Conservation (phyloP, 2,888 invertebrate species). For the Seladonia tumulorum region DNA sequence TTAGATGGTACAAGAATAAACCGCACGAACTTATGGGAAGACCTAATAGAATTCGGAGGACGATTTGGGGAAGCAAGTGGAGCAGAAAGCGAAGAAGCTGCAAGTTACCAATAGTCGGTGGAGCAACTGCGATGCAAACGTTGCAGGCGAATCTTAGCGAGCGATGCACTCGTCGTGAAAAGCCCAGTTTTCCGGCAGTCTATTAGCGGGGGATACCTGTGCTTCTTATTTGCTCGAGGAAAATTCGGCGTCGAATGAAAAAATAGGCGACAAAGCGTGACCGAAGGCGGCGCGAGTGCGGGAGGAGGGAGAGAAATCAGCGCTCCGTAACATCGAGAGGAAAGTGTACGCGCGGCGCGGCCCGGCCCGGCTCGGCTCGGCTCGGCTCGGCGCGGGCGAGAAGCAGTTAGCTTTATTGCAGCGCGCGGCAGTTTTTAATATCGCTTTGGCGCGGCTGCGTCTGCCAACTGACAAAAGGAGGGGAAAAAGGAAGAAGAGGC, state of each 20-base stretch:
- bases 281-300: background rate
- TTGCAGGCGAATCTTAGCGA: background rate
- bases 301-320: constrained; percentile 20
- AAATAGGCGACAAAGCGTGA: constrained; percentile 15
- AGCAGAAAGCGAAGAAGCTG: background rate
- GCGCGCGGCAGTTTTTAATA: constrained; percentile 81
- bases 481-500: constrained; percentile 74
- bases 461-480: constrained; percentile 81
- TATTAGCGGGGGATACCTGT: background rate
- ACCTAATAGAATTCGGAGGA: too few relatives aligned
- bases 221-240: background rate
- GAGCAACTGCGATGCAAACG: background rate
- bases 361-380: too few relatives aligned
- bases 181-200: background rate
- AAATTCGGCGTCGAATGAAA: constrained; percentile 10
- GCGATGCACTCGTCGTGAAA: background rate
- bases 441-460: constrained; percentile 80
- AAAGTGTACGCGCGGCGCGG: constrained; percentile 56
- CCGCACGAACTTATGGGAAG: too few relatives aligned
- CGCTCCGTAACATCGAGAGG: constrained; percentile 49
- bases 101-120: too few relatives aligned
- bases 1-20: too few relatives aligned
- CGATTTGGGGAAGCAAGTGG: background rate
- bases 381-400: constrained; percentile 67
- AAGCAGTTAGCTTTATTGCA: constrained; percentile 81